Evolutionary conservation across 2,888 invertebrate species (phyloP), one percentile per base, ranked within the genome.

Genomic region (Oscheius sp.): DNA sequence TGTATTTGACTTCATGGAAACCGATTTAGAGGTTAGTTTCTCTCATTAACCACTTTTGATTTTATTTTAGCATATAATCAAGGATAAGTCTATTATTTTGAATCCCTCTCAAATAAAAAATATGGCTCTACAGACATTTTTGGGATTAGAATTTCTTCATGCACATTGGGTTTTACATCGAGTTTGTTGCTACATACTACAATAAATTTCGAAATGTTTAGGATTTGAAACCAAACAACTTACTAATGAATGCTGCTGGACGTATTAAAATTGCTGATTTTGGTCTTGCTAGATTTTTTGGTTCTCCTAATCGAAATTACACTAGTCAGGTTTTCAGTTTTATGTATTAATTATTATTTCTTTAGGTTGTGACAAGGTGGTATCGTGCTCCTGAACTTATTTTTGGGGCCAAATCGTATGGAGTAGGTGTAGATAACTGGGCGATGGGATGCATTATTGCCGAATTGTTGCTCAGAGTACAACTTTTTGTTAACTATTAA

Each of bases 1-100:
- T 67, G 98, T 98, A 0, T 96, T 98, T 89, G 98, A 99, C 88
- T 98, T 95, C 85, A 97, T 99, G 97, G 95, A 97, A 86, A 97
- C 97, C 36, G 98, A 98, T 88, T 89, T 98, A 81, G 98, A 99
- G 90, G 93, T 94, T 22, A 17, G 0, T 61, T 49, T 38, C 12
- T 38, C 45, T 61, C 17, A 28, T 12, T n/a, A n/a, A n/a, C n/a
- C 33, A n/a, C 4, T 51, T 63, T 63, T 9, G n/a, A 26, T 22
- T n/a, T n/a, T 49, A 30, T 62, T 80, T 62, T 57, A 83, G 82
- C 82, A 85, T 65, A 70, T 86, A n/a, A 80, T 86, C 51, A 80
- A 82, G 88, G 95, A 96, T 86, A 91, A 88, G 72, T 91, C 90
- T 80, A 93, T 95, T 82, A 93, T 95, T 68, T 89, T 96, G 67